phyloP scores from a whole-genome alignment of 2,113 vertebrate genomes.

The Panthera tigris region DNA sequence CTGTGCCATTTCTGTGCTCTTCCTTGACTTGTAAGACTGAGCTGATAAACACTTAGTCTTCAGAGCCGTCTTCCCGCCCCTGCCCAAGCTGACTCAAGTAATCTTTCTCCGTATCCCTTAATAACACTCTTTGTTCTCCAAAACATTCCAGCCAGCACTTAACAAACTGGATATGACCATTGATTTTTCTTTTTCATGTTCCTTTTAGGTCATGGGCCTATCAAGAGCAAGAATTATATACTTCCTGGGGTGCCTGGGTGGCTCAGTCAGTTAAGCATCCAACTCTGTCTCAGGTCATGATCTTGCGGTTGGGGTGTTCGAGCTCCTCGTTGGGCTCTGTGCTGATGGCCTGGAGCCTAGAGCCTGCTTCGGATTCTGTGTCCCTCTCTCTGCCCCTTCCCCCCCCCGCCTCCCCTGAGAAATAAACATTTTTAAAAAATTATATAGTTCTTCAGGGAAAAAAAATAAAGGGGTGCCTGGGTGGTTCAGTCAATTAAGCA shows the following conservation, averaged over 20 bases:
- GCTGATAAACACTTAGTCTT: background rate
- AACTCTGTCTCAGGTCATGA: too few species aligned
- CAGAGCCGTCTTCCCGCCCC: background rate
- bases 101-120: background rate
- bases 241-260: background rate
- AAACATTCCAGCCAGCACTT: background rate
- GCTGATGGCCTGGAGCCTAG: too few species aligned
- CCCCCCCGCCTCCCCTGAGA: too few species aligned
- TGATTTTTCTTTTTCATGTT: background rate
- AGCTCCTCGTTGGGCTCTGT: too few species aligned
- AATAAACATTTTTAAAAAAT: too few species aligned
- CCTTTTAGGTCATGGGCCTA: background rate
- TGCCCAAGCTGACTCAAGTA: background rate
- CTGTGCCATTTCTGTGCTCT: background rate
- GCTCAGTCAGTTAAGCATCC: too few species aligned
- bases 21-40: background rate
- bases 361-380: too few species aligned
- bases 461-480: background rate
- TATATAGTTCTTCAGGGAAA: background rate
- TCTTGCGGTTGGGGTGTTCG: too few species aligned
- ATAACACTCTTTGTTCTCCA: background rate
- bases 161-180: background rate
- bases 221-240: background rate
- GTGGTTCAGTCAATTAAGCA: too few species aligned
- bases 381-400: too few species aligned